phyloP scores from a whole-genome alignment of 2,888 invertebrate species.

The Oegoconia quadripuncta region DNA sequence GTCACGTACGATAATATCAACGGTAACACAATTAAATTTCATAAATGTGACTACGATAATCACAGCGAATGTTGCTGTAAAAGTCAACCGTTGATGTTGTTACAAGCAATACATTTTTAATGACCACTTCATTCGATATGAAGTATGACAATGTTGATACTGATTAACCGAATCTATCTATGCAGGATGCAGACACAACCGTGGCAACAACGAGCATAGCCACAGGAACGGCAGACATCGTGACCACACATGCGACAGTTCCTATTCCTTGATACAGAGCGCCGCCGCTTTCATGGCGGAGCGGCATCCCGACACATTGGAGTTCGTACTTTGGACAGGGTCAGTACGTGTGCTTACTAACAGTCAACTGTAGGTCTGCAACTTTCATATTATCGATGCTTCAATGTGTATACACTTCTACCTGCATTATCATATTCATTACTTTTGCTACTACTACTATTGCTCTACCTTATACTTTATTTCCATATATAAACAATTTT shows the following conservation, averaged over 20 bases:
- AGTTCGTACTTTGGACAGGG: constrained; percentile 97
- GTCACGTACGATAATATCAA: too few relatives aligned
- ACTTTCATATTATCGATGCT: too few relatives aligned
- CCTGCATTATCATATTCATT: neutral
- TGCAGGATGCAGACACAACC: constrained; percentile 66
- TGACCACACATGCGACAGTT: constrained; percentile 90
- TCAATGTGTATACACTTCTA: neutral
- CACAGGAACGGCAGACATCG: constrained; percentile 71
- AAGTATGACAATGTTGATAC: too few relatives aligned
- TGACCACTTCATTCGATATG: too few relatives aligned
- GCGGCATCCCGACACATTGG: constrained; percentile 90
- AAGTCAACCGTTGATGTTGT: too few relatives aligned
- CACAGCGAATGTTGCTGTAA: too few relatives aligned
- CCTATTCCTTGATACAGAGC: constrained; percentile 93
- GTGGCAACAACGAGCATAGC: constrained; percentile 73
- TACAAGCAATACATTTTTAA: too few relatives aligned
- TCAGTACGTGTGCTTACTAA: constrained; percentile 44
- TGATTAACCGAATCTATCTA: too few relatives aligned
- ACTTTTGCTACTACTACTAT: neutral
- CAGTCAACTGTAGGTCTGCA: neutral
- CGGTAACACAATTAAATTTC: too few relatives aligned
- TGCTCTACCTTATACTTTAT: neutral
- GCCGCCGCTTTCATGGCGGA: constrained; percentile 92
- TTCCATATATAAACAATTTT: too few relatives aligned
- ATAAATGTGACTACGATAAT: too few relatives aligned